Percentiles rank a stretch among this genome's conserved stretches.
phyloP scores from a whole-genome alignment of 2,113 vertebrate species.

The Thomomys bottae region DNA sequence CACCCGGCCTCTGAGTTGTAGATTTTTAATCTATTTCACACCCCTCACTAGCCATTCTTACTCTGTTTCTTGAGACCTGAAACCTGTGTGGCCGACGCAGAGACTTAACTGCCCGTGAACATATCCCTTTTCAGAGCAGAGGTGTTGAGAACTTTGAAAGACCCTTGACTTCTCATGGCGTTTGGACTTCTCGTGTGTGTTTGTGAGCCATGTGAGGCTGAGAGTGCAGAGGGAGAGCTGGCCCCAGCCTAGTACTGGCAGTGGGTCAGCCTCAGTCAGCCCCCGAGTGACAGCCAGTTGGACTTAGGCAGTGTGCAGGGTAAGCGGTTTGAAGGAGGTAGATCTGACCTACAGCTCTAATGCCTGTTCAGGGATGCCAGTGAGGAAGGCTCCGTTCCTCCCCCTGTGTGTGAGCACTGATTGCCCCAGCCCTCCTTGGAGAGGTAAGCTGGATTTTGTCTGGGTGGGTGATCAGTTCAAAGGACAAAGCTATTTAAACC shows the following conservation, averaged over 20 bases:
- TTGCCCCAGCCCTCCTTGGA: not conserved
- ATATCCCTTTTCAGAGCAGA: not conserved
- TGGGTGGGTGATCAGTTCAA: not conserved
- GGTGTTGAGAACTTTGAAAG: too few species aligned
- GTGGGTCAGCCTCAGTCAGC: rapidly evolving
- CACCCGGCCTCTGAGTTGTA: not conserved
- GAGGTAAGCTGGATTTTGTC: conserved; percentile 1
- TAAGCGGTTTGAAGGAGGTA: too few species aligned
- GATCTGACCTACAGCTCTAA: rapidly evolving
- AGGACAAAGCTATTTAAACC: not conserved
- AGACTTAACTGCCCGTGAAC: not conserved
- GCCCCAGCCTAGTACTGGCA: not conserved
- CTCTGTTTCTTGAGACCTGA: not conserved
- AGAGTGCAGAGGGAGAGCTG: too few species aligned
- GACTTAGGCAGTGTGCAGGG: too few species aligned
- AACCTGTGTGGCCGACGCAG: not conserved
- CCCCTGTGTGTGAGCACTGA: not conserved
- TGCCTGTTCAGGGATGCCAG: rapidly evolving
- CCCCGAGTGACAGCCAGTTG: rapidly evolving
- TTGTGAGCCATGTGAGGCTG: not conserved
- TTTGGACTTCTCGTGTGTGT: not conserved
- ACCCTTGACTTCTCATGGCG: not conserved
- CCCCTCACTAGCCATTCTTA: not conserved
- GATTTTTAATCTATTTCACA: not conserved
- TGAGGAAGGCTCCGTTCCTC: not conserved